Percentiles rank a stretch among this genome's conserved stretches.
Evolutionary conservation across 1,140 invertebrate species (phyloP).

Genomic region (Drosophila ohnishii): DNA sequence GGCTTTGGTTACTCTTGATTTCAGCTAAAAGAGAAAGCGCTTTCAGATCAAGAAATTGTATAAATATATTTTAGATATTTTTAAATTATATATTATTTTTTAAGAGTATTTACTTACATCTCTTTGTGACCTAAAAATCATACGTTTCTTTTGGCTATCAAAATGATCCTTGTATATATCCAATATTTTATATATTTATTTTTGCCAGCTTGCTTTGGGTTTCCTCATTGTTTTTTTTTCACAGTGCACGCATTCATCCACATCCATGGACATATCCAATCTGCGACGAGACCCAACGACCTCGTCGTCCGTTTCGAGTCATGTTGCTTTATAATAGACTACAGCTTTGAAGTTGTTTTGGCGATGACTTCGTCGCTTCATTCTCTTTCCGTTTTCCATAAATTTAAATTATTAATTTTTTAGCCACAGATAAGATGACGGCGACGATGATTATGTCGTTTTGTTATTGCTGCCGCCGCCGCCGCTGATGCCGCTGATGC

Average conservation of each 20-base stretch:
- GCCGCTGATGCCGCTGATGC: conserved; percentile 29
- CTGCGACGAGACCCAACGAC: conserved; percentile 39
- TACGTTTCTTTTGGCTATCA: neutral
- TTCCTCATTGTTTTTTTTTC: neutral
- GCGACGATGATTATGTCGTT: conserved; percentile 79
- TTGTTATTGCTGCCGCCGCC: conserved; percentile 68
- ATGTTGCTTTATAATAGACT: conserved; percentile 78
- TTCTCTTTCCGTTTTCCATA: conserved; percentile 79
- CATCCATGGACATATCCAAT: conserved; percentile 42
- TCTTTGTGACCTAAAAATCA: neutral
- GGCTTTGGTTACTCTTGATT: too few species aligned
- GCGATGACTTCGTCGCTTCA: conserved; percentile 78
- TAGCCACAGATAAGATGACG: conserved; percentile 78
- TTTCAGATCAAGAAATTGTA: too few species aligned
- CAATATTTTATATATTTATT: too few species aligned
- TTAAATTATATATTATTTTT: neutral
- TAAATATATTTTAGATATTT: too few species aligned
- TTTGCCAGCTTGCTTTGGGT: neutral
- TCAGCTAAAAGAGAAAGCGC: too few species aligned
- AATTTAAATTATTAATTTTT: conserved; percentile 81
- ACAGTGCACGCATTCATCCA: conserved; percentile 33
- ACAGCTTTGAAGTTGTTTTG: conserved; percentile 74
- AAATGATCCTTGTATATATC: too few species aligned
- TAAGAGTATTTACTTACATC: neutral
- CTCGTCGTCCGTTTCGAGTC: conserved; percentile 50